Evolutionary conservation across 1,140 invertebrate genomes (phyloP).

Genomic region (Listronotus bonariensis): DNA sequence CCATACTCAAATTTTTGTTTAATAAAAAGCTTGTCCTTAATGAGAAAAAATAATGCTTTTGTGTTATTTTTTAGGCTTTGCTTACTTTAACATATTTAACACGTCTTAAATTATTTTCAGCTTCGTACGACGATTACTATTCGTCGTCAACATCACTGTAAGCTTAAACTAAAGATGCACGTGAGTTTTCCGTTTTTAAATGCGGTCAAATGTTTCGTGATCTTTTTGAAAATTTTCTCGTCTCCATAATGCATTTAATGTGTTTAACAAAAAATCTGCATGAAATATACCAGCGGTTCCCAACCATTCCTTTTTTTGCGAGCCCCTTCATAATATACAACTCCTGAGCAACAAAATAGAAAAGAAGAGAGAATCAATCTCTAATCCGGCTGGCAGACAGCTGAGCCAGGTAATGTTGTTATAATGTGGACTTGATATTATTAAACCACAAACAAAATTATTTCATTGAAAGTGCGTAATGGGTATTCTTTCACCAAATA

Average conservation of each 20-base stretch:
- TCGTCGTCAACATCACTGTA: constrained; percentile 66
- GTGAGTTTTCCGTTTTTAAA: constrained; percentile 35
- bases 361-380: no score
- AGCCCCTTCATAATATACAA: no score
- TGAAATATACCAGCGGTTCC: no score
- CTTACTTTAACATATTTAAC: constrained; percentile 13
- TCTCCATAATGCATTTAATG: constrained; percentile 5
- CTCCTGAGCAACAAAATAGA: no score
- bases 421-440: no score
- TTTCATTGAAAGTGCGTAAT: no score
- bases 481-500: no score
- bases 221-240: not conserved
- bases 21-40: not conserved
- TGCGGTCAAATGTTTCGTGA: not conserved
- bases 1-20: not conserved
- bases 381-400: no score
- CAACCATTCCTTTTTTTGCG: no score
- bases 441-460: no score
- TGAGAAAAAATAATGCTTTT: constrained; percentile 2
- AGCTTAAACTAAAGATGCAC: constrained; percentile 23
- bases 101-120: constrained; percentile 50
- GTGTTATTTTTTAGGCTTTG: not conserved
- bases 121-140: constrained; percentile 64
- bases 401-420: no score
- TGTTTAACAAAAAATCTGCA: not conserved